Evolutionary conservation across 92 coral and sea anemone species (phyloP), one percentile per base, ranked within the genome.

Genomic region (Heteractis magnifica): DNA sequence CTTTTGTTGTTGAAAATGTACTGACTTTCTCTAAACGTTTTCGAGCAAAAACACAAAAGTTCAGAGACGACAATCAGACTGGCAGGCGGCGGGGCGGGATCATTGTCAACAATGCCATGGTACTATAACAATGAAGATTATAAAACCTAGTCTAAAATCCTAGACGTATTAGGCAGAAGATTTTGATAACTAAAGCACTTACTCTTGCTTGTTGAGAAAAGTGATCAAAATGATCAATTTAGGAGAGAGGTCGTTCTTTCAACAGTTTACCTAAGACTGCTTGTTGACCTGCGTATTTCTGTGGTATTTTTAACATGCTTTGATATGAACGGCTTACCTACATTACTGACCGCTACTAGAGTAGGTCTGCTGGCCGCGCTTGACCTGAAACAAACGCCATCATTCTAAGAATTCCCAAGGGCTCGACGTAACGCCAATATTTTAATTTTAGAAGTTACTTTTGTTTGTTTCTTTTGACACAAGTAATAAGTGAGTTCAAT

Each of bases 71-170:
- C 26, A 48, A 49, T 12, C 83, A 85, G 88, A 85, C 88, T 77
- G 44, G 75, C 88, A 79, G 88, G 83, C 82, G 88, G 72, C 88
- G 65, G 83, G 88, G 88, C 88, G 88, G 77, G 79, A 16, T 11
- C 78, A 5, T 6, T 10, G 14, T 7, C 26, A 51, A 49, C 51
- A 68, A 68, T 68, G 26, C 73, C 58, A 58, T 13, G 20, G 34
- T 41, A 52, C 41, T 3, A 75, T 21, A 10, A 81, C 84, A 81
- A 81, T 68, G 64, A 80, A 81, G 84, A 81, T 81, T 81, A 34
- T 34, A 81, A 68, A 26, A 68, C 14, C 49, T 26, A 68, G 73
- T 26, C 73, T 68, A 68, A 68, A 68, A 68, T 68, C 73, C 73
- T 68, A 68, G 73, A 68, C 73, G 73, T 10, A n/a, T 65, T 20